Evolutionary conservation across 2,888 invertebrate species (phyloP).

Genomic region (Flabesymbios commensalis): DNA sequence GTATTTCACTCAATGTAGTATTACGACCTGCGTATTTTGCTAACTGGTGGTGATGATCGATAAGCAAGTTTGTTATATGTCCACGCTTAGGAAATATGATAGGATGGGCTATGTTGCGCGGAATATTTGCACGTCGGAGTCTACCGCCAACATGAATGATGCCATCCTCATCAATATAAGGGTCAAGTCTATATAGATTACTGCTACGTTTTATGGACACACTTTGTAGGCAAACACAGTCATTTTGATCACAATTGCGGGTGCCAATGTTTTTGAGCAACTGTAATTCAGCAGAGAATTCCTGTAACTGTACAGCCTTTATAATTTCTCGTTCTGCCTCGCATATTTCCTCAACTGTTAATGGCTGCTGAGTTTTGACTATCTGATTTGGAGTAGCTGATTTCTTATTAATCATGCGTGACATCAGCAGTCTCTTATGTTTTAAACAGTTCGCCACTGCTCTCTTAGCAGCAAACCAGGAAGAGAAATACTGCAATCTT

Average conservation of each 20-base stretch:
- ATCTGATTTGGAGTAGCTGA: no score
- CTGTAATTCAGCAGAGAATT: neutral
- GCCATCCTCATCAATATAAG: neutral
- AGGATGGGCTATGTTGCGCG: conserved; percentile 3
- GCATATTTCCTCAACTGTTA: neutral
- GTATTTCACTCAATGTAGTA: conserved; percentile 27
- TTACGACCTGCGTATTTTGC: conserved; percentile 28
- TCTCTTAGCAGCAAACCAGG: no score
- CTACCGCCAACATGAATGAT: conserved; percentile 4
- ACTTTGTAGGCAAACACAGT: no score
- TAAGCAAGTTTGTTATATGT: conserved; percentile 1
- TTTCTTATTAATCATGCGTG: no score
- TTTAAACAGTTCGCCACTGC: no score
- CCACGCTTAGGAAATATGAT: neutral
- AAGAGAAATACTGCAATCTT: no score
- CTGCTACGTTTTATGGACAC: no score
- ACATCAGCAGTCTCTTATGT: no score
- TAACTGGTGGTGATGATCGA: conserved; percentile 32
- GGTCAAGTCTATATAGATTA: no score
- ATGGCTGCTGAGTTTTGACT: no score
- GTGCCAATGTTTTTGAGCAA: no score
- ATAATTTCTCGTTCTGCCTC: neutral
- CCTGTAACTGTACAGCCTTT: neutral
- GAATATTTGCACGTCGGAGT: neutral
- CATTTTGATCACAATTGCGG: no score